A percentile compares a stretch with the other conserved stretches of the same genome.
phyloP scores from a whole-genome alignment of 2,888 invertebrate species.

The Bellardia bayeri region DNA sequence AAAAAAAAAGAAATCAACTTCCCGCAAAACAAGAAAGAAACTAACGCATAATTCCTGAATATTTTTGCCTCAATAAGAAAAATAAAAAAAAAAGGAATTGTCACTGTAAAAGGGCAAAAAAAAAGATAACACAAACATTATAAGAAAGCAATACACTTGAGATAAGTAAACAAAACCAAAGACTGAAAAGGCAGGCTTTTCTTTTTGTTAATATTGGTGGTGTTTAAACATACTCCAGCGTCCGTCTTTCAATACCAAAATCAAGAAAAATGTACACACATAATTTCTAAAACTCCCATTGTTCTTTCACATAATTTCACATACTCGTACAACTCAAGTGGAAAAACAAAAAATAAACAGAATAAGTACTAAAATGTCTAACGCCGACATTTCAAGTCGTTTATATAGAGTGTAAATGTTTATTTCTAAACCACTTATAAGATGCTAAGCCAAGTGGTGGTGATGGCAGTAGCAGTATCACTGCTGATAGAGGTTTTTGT shows the following conservation, averaged over 20 bases:
- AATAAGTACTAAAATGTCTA: conserved; percentile 37
- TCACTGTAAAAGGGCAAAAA: neutral
- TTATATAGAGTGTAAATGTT: conserved; percentile 51
- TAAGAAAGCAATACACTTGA: conserved; percentile 36
- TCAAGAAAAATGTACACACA: neutral
- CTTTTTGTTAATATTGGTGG: neutral
- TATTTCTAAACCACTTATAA: conserved; percentile 42
- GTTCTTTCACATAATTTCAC: neutral
- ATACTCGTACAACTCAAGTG: conserved; percentile 32
- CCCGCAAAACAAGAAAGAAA: neutral
- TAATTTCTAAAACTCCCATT: neutral
- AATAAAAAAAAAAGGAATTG: neutral
- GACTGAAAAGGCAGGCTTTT: conserved; percentile 3
- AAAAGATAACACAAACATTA: conserved; percentile 23
- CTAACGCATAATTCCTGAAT: neutral
- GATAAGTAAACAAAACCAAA: conserved; percentile 30
- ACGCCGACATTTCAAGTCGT: conserved; percentile 42
- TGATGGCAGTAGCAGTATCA: conserved; percentile 28
- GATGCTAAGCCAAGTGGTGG: conserved; percentile 23
- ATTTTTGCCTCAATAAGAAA: neutral
- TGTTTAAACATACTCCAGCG: conserved; percentile 13
- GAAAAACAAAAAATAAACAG: neutral
- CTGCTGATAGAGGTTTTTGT: conserved; percentile 9
- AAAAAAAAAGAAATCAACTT: conserved; percentile 3
- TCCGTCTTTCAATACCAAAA: conserved; percentile 1